These are phyloP conservation scores for Lepidurus couesii DNA, from an alignment of 1,140 invertebrate species.

Conservation along the genomic window DNA sequence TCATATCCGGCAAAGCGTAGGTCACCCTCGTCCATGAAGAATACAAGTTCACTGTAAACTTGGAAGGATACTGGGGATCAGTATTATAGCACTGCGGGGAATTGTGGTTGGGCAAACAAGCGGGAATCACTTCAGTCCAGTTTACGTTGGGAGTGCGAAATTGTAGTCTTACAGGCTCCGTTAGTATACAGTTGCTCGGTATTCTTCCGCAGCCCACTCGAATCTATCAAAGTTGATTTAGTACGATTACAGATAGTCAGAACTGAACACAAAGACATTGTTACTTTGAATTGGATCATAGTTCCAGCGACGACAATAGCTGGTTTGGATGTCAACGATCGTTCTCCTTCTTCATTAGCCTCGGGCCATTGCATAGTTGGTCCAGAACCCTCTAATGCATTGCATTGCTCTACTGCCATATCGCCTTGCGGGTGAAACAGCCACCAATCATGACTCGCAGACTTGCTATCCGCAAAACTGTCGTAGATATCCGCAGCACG, in stretches of 20 bases:
- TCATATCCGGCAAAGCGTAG: conserved; percentile 44
- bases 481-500: conserved; percentile 45
- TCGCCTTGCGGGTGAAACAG: conserved; percentile 45
- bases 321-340: conserved; percentile 46
- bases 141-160: conserved; percentile 39
- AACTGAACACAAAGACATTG: neutral
- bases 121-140: conserved; percentile 45
- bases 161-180: conserved; percentile 44
- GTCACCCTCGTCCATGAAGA: conserved; percentile 46
- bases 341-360: conserved; percentile 37
- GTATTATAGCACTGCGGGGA: conserved; percentile 45
- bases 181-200: conserved; percentile 39
- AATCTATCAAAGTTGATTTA: conserved; percentile 40
- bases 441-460: conserved; percentile 40
- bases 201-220: conserved; percentile 43
- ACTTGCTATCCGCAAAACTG: conserved; percentile 42
- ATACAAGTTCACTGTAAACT: conserved; percentile 43
- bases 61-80: conserved; percentile 44
- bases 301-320: conserved; percentile 45
- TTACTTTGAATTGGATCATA: conserved; percentile 44
- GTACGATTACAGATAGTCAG: conserved; percentile 25
- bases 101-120: conserved; percentile 43
- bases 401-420: conserved; percentile 38
- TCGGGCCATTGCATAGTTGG: conserved; percentile 20
- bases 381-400: neutral